phyloP scores from a whole-genome alignment of 2,113 vertebrate genomes.

The Holacanthus passer region DNA sequence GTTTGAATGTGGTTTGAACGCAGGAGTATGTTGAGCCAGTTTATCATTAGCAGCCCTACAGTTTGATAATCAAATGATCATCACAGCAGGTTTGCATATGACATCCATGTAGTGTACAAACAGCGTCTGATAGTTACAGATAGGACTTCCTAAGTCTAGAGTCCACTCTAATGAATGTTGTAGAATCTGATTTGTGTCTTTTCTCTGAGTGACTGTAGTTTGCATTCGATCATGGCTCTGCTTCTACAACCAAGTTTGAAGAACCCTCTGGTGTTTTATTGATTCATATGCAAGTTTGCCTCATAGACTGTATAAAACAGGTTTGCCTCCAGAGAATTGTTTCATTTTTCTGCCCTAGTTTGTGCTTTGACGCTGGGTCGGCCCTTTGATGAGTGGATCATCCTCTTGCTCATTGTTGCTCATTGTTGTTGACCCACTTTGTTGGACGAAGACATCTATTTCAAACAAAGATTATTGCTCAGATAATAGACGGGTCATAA shows the following conservation, averaged over 20 bases:
- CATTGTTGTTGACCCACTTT: neutral
- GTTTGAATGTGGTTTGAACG: neutral
- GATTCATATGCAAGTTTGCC: neutral
- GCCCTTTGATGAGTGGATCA: conserved; percentile 7
- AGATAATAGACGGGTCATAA: neutral
- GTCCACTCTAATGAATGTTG: neutral
- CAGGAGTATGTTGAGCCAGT: no score
- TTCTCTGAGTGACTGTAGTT: no score
- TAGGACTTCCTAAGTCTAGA: neutral
- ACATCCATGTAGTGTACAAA: neutral
- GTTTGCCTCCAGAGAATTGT: neutral
- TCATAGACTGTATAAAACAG: no score
- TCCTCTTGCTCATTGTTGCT: neutral
- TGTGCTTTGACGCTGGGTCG: neutral
- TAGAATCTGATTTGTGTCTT: neutral
- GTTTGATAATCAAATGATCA: neutral
- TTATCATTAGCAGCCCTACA: neutral
- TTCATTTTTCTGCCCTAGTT: neutral
- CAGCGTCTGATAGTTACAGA: neutral
- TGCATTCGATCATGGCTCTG: neutral
- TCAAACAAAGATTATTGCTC: neutral
- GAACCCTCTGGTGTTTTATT: neutral
- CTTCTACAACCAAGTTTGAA: neutral
- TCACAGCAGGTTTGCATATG: neutral
- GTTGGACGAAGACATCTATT: neutral